Conservation (phyloP, 2,113 vertebrate genomes). For the Cyprinodon variegatus region DNA sequence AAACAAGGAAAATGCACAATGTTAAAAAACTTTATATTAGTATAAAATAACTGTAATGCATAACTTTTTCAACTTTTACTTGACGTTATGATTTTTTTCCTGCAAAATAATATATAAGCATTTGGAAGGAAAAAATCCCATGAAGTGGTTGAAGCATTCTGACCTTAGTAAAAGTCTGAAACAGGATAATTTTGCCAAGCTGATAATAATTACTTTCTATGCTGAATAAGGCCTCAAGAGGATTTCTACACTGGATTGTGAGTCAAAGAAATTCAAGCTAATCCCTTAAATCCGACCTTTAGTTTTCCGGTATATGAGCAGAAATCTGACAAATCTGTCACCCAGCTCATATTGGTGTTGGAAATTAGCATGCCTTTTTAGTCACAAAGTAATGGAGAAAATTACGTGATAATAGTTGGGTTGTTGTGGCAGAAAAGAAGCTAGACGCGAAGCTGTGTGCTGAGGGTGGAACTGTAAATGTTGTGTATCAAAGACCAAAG, state of each 20-base stretch:
- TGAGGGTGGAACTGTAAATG: constrained; percentile 46
- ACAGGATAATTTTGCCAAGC: background rate
- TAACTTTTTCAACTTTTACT: background rate
- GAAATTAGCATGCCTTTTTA: background rate
- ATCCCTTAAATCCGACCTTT: background rate
- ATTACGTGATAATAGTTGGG: constrained; percentile 4
- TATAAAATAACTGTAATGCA: background rate
- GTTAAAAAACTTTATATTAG: background rate
- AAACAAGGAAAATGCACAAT: background rate
- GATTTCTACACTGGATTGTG: constrained; percentile 2
- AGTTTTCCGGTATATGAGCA: background rate
- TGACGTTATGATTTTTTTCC: background rate
- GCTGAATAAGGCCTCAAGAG: constrained; percentile 1
- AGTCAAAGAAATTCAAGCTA: background rate
- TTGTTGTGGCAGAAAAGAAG: background rate
- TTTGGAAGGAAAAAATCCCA: background rate
- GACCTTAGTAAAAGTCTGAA: background rate
- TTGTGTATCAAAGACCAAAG: constrained; percentile 53
- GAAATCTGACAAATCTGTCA: background rate
- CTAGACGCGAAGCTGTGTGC: constrained; percentile 11
- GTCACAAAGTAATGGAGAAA: background rate
- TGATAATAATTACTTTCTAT: constrained; percentile 8
- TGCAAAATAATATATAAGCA: background rate
- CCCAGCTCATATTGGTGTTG: background rate
- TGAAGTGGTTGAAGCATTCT: background rate